Evolutionary conservation across 2,113 vertebrate species (phyloP).

Genomic region (Calidris pugnax): DNA sequence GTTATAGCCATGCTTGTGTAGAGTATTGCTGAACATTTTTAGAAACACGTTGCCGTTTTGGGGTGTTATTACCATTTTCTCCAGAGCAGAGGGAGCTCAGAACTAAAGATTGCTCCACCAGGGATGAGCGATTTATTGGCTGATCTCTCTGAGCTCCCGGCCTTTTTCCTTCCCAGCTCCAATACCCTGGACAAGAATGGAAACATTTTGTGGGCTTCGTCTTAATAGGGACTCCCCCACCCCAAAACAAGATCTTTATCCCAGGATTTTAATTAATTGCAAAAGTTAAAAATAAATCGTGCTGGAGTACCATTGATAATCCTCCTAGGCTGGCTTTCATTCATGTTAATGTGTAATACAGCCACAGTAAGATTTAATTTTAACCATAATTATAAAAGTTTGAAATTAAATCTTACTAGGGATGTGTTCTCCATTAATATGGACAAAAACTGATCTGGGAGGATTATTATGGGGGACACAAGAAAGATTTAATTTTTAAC

Average conservation of each 20-base stretch:
- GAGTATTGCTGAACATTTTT: not conserved
- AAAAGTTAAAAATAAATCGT: slow-evolving; percentile 78
- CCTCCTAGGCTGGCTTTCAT: slow-evolving; percentile 76
- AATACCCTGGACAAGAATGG: not conserved
- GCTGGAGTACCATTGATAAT: slow-evolving; percentile 74
- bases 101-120: not conserved
- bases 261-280: slow-evolving; percentile 80
- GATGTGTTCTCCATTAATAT: slow-evolving; percentile 80
- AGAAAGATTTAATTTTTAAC: slow-evolving; percentile 83
- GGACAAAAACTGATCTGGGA: slow-evolving; percentile 78
- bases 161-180: not conserved
- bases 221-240: slow-evolving; percentile 53
- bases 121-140: not conserved
- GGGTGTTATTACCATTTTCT: not conserved
- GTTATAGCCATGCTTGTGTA: rapidly evolving
- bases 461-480: slow-evolving; percentile 80
- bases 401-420: slow-evolving; percentile 82
- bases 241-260: slow-evolving; percentile 75
- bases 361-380: slow-evolving; percentile 83
- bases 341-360: slow-evolving; percentile 77
- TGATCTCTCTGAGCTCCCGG: not conserved
- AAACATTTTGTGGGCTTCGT: slow-evolving; percentile 39
- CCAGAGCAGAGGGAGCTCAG: not conserved
- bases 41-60: not conserved
- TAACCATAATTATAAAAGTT: slow-evolving; percentile 84